These are phyloP conservation scores for Aurelia aurita complex sp. Pacific DNA, from an alignment of 30 jellyfish, hydroid and myxozoan species.

Conservation along the genomic window DNA sequence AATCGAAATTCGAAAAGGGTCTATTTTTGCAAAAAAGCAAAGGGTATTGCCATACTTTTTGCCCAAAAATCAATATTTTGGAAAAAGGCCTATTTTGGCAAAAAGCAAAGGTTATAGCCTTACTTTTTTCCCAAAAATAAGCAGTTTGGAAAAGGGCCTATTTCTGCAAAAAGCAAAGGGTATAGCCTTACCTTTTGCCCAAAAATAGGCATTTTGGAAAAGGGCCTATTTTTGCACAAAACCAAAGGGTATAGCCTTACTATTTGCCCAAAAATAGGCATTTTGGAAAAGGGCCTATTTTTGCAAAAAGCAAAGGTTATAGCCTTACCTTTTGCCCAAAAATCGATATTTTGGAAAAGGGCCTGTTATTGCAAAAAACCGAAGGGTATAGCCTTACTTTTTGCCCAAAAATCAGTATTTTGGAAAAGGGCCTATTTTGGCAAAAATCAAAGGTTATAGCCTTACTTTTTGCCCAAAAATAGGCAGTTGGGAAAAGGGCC, in stretches of 20 bases:
- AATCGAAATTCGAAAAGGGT: not conserved
- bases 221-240: not conserved
- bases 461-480: not conserved
- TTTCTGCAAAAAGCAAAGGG: not conserved
- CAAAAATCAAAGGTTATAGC: not conserved
- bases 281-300: not conserved
- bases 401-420: not conserved
- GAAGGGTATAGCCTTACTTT: not conserved
- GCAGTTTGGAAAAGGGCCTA: not conserved
- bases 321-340: conserved; percentile 5
- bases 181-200: not conserved
- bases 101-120: conserved; percentile 7
- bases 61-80: not conserved
- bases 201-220: not conserved
- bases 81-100: not conserved
- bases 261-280: not conserved
- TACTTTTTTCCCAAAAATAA: not conserved
- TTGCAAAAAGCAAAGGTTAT: not conserved
- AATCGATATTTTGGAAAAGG: not conserved
- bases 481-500: not conserved
- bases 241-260: not conserved
- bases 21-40: not conserved
- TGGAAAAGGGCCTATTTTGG: not conserved
- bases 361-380: not conserved
- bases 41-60: not conserved